Base-by-base conservation (phyloP, 1,140 invertebrate genomes). In the Drosophila subpulchrella region DNA sequence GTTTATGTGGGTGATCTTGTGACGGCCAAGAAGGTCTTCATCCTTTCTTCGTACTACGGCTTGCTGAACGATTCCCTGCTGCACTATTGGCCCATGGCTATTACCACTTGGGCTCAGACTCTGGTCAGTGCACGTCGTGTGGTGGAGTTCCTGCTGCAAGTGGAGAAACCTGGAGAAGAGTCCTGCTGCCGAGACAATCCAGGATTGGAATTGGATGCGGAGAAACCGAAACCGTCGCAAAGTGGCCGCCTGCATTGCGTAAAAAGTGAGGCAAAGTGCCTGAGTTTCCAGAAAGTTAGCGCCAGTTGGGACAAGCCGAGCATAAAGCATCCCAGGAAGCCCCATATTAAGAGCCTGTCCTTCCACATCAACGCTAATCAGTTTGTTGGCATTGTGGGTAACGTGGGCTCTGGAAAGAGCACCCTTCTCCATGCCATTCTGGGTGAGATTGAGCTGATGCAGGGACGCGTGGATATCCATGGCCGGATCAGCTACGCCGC, bases 361-460 rank as follows among this genome's bases (percentile, higher is more conserved):
- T 86, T 90, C 57, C 46, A 63, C 11, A 92, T 95, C 0, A 92
- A 91, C 56, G 92, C 24, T 93, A 94, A n/a, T 2, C 93, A 94
- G 76, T 90, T 96, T 10, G 84, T 95, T 6, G 95, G 95, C 1
- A 92, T 97, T 0, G 94, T 97, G 50, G 97, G 97, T 15, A 94
- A 95, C 55, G 95, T 98, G 17, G 97, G 97, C 24, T 94, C 95
- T 7, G 97, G 97, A 11, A 98, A 98, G 93, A 95, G 95, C 20
- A 96, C 91, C 0, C 78, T 97, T 0, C 90, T 97, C 0, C 94
- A 97, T 84, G 93, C 94, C 6, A 94, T 98, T 39, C 92, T 98
- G 2, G 93, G 94, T 38, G 97, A 98, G 92, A 89, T 97, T 32
- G 94, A 95, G 6, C 62, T 95, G 1, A 89, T 78, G 2, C 75